Base-by-base conservation (phyloP, 2,888 invertebrate genomes). In the Ormyrus labotus region DNA sequence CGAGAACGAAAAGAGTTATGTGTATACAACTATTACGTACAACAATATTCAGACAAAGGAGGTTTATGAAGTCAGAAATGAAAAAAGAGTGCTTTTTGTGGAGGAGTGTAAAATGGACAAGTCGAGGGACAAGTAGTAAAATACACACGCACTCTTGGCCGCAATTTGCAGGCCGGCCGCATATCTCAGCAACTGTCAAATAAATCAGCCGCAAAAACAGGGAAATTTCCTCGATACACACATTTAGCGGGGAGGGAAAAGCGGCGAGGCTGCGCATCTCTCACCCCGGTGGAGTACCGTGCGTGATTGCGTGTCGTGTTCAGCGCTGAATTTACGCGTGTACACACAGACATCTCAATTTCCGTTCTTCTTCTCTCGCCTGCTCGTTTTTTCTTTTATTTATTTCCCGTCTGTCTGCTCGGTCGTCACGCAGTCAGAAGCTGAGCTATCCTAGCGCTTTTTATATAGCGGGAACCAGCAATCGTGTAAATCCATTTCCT, bases 121-220 rank as follows among this genome's bases (percentile, higher is more conserved):
- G 19, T 19, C 19, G 19, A 19, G 19, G 19, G 19, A 19, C 19
- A 19, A 19, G 19, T 19, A 19, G 19, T 19, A 19, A 19, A 19
- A 11, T n/a, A 9, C 34, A n/a, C 13, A 65, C 60, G 47, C 50
- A 13, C 10, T 9, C 13, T 67, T 45, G 67, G 19, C 61, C 47
- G 65, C 71, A 67, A 72, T 58, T 67, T 72, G 55, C 45, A n/a
- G 9, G 65, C 34, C 57, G 8, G 10, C 1, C 48, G 45, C 48
- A 61, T 55, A 51, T 72, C 60, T 67, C 67, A 67, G 67, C 58
- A 69, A 58, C 74, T 57, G 80, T 76, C 71, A 76, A 76, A 80
- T 76, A 80, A 76, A 80, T 80, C 80, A 72, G 67, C 13, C 57
- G 11, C 70, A 57, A 48, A 55, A 65, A 34, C 19, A 34, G 63